Evolutionary conservation across 1,140 invertebrate species (phyloP), one percentile per base, ranked within the genome.

Genomic region (Conus betulinus): DNA sequence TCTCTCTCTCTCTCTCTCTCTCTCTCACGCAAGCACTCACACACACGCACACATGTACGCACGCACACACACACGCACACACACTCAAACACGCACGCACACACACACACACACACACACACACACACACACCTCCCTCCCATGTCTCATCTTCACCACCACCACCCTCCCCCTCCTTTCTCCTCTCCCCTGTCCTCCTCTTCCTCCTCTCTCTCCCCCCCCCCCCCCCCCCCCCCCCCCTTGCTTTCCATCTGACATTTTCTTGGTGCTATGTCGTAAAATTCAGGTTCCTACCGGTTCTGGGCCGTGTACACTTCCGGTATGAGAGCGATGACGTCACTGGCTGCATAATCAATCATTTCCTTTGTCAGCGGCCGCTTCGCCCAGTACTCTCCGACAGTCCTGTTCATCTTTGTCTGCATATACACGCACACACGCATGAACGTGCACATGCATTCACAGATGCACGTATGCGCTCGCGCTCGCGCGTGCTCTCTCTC

Each of bases 331-430:
- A 98, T 95, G 20, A 99, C 98, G 96, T 99, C 98, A 71, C 97
- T 97, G 3, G 97, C 97, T 11, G 98, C 98, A 95, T 98, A 99
- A 57, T 98, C 96, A 67, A 99, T 97, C 98, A 99, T 99, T 93
- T 99, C 98, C 83, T 98, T 96, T 25, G 97, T 97, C 23, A 99
- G 95, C 6, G 98, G 98, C 89, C 98, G 95, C 17, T 97, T 96
- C 17, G 97, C 97, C 98, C 98, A 99, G 95, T 98, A 99, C 88
- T 97, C 97, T 94, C 98, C 98, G 95, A 99, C 98, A 91, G 97
- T 96, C 74, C 98, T 98, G 25, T 98, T 97, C 95, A 97, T 97
- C 95, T 94, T 92, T 89, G 91, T 92, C 91, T 93, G 90, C 57
- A 88, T 86, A 53, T 60, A 85, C 55, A 85, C 78, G 39, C 67